phyloP scores from a whole-genome alignment of 1,140 invertebrate genomes.

The Saccostrea cuccullata region DNA sequence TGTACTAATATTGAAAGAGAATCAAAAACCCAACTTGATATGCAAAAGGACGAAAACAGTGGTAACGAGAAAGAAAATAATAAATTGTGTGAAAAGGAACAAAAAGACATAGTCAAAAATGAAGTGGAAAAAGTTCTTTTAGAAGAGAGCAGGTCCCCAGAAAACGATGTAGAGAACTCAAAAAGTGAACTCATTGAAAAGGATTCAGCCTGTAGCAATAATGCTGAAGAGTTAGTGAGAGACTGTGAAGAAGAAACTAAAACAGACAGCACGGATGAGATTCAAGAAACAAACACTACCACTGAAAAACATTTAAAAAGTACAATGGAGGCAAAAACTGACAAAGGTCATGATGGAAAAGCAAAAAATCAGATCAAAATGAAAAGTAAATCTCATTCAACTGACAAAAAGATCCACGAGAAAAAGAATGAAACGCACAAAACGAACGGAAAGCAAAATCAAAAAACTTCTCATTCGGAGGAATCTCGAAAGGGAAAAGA shows the following conservation, averaged over 20 bases:
- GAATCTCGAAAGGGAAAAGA: background rate
- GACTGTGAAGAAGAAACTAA: background rate
- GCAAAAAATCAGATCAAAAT: background rate
- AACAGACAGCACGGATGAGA: background rate
- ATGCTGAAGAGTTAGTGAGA: background rate
- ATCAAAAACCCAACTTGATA: no score
- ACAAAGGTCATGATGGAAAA: background rate
- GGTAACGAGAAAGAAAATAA: background rate
- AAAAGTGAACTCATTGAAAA: background rate
- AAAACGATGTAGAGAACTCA: background rate
- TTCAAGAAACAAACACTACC: background rate
- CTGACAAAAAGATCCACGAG: background rate
- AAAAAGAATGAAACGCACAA: background rate
- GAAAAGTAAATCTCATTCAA: background rate
- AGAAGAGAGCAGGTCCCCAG: no score
- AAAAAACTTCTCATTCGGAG: background rate
- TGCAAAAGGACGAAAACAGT: no score
- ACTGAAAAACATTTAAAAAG: background rate
- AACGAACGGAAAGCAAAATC: background rate
- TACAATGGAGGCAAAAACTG: background rate
- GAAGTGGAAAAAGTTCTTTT: background rate
- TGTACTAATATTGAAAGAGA: no score
- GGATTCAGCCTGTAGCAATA: background rate
- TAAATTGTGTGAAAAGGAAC: background rate
- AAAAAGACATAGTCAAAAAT: background rate